A percentile compares a stretch with the other conserved stretches of the same genome.
These are phyloP conservation scores for Myotis pilosus DNA, from an alignment of 2,797 vertebrate genomes.

Conservation along the genomic window DNA sequence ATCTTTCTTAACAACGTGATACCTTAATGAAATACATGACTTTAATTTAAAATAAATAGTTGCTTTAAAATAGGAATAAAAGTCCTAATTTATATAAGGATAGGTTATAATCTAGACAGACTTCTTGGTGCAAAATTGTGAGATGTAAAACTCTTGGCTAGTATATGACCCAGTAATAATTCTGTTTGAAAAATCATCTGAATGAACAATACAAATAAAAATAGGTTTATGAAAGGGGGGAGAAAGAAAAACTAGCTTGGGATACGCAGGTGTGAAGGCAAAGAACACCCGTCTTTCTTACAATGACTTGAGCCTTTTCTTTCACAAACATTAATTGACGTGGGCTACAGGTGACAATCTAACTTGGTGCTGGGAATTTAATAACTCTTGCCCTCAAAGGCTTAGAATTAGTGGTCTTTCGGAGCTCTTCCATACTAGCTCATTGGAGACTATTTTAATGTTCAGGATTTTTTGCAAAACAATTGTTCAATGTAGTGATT, in stretches of 20 bases:
- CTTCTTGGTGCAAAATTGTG: neutral
- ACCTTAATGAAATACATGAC: neutral
- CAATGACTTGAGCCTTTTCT: neutral
- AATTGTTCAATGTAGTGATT: neutral
- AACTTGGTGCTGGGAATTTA: neutral
- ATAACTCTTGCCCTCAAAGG: neutral
- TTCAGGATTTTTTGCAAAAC: neutral
- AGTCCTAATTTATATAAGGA: neutral
- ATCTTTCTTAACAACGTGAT: slow-evolving; percentile 13
- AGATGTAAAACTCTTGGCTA: neutral
- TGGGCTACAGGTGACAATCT: neutral
- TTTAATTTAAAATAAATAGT: slow-evolving; percentile 28
- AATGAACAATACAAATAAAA: neutral
- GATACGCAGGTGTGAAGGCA: neutral
- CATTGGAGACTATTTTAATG: neutral
- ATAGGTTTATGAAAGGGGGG: neutral
- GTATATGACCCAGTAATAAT: neutral
- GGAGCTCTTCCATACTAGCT: neutral
- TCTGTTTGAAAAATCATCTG: neutral
- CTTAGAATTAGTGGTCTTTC: neutral
- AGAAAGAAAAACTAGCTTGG: neutral
- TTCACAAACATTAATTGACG: neutral
- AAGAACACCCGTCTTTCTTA: neutral
- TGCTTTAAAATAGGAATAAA: neutral
- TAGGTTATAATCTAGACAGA: neutral